Base-by-base conservation (phyloP, 2,113 vertebrate genomes). In the Stegastes partitus region DNA sequence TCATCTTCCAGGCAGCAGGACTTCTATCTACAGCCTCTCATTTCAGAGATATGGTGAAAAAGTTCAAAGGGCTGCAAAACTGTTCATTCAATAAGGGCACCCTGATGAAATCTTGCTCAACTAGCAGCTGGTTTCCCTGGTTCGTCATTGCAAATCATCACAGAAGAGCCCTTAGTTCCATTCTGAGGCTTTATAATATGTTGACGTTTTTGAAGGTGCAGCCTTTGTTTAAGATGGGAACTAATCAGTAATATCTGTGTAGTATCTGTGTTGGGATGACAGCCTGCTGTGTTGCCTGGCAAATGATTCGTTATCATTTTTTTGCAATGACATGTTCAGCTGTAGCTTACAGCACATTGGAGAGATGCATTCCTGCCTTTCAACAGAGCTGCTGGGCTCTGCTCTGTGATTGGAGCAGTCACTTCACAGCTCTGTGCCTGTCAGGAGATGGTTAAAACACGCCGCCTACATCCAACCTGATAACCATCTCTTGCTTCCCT, bases 321-420 rank as follows among this genome's bases (percentile, higher is more conserved):
- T 23, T 7, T 66, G 7, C 14, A 51, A 54, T 19, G 31, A 58
- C 59, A 37, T 42, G 25, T 68, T 61, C 44, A 66, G 39, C 61
- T 68, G 59, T 76, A 28, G 65, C 50, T 79, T 37, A 14, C 54
- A 64, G 15, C 47, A 42, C 22, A 44, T 57, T 28, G 31, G 19
- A 58, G 54, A 55, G 64, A 68, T 11, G 47, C 92, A 94, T 94
- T 93, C 90, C 88, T 88, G 74, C 89, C 89, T 93, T 86, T 94
- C 92, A 93, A 34, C 92, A 61, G 77, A 65, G 49, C 75, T 78
- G 85, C 84, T 87, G 89, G 81, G 75, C 53, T 83, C 63, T 56
- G 47, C 75, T 61, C 66, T 70, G 59, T 88, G 84, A 93, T 93
- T 89, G 91, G 90, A 81, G 55, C 54, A 79, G 63, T 44, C 65